Evolutionary conservation across 2,888 invertebrate genomes (phyloP).

Genomic region (Cheilosia impressa): DNA sequence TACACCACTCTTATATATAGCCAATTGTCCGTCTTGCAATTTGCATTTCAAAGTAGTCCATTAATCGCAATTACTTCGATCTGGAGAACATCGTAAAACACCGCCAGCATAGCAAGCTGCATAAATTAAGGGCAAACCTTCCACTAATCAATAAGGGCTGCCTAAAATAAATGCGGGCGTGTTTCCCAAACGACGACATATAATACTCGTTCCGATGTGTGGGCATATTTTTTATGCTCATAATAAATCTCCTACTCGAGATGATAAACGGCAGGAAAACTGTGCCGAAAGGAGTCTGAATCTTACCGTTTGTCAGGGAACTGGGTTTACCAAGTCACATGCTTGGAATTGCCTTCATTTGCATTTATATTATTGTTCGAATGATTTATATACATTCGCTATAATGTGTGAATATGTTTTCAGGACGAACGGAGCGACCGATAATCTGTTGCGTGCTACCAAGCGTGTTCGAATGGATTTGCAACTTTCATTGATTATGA

Average conservation of each 20-base stretch:
- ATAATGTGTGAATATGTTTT: slow-evolving; percentile 38
- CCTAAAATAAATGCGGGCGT: slow-evolving; percentile 14
- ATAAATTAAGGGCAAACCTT: slow-evolving; percentile 24
- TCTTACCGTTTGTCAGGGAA: neutral
- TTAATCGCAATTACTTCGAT: slow-evolving; percentile 21
- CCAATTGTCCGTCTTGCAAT: neutral
- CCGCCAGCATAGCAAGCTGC: neutral
- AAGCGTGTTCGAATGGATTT: neutral
- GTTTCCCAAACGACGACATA: slow-evolving; percentile 38
- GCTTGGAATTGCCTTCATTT: slow-evolving; percentile 38
- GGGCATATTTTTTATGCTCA: slow-evolving; percentile 25
- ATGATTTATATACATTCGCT: slow-evolving; percentile 34
- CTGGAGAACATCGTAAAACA: slow-evolving; percentile 10
- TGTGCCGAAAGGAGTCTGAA: slow-evolving; percentile 8
- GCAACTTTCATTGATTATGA: neutral
- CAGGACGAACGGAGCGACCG: slow-evolving; percentile 9
- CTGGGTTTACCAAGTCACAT: neutral
- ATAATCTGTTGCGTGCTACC: slow-evolving; percentile 33
- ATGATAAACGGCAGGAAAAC: slow-evolving; percentile 31
- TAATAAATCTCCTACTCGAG: slow-evolving; percentile 42
- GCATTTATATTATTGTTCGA: slow-evolving; percentile 46
- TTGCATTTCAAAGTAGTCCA: slow-evolving; percentile 19
- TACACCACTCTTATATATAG: neutral
- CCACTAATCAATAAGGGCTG: slow-evolving; percentile 27
- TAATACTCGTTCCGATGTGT: slow-evolving; percentile 18